phyloP scores from a whole-genome alignment of 2,797 vertebrate genomes.

The Xenentodon cancila region DNA sequence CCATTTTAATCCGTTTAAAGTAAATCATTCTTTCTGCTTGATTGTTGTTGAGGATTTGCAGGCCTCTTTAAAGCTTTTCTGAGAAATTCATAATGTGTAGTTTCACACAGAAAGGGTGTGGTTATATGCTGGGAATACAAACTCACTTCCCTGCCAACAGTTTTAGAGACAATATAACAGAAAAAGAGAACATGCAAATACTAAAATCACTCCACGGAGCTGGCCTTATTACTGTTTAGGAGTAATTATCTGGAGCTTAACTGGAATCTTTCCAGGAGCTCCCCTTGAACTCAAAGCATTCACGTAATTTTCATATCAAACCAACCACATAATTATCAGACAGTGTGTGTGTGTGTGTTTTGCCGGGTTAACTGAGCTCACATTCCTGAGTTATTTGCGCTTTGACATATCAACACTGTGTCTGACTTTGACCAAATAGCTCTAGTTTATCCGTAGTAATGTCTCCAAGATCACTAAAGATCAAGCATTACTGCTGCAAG shows the following conservation, averaged over 20 bases:
- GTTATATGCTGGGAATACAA: constrained; percentile 39
- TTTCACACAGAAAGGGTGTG: constrained; percentile 36
- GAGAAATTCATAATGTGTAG: constrained; percentile 22
- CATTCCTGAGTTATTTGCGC: constrained; percentile 22
- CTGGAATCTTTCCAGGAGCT: neutral
- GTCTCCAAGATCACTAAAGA: neutral
- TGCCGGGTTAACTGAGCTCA: constrained; percentile 9
- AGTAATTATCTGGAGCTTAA: constrained; percentile 25
- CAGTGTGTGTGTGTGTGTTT: neutral
- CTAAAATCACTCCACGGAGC: constrained; percentile 66
- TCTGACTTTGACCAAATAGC: constrained; percentile 6
- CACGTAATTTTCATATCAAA: constrained; percentile 10
- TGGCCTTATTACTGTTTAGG: constrained; percentile 31
- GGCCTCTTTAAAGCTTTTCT: constrained; percentile 30
- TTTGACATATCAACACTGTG: constrained; percentile 1
- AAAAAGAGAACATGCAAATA: constrained; percentile 71
- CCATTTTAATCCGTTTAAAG: neutral
- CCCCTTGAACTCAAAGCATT: neutral
- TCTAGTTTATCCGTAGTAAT: too few relatives aligned
- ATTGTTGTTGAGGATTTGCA: constrained; percentile 55
- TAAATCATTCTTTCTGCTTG: constrained; percentile 5
- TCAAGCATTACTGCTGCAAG: neutral
- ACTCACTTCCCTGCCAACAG: constrained; percentile 38
- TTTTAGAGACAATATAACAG: constrained; percentile 64
- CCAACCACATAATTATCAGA: constrained; percentile 2